Evolutionary conservation across 2,113 vertebrate species (phyloP).

Genomic region (Delphinapterus leucas): DNA sequence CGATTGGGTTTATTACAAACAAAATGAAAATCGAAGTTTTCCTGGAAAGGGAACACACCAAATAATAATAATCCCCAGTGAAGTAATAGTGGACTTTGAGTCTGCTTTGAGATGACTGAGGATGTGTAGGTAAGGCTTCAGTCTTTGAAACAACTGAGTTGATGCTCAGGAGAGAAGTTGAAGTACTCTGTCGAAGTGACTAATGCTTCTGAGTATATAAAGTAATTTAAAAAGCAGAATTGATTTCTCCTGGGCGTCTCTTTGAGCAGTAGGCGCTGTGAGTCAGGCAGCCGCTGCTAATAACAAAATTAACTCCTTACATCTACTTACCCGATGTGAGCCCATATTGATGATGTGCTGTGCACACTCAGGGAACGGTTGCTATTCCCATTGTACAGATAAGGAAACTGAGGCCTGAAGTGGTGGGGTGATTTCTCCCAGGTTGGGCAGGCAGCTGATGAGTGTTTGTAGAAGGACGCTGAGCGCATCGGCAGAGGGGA

Average conservation of each 20-base stretch:
- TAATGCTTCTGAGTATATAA: slow-evolving; percentile 18
- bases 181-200: slow-evolving; percentile 30
- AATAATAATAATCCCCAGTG: background rate
- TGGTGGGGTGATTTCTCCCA: background rate
- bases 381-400: background rate
- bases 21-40: slow-evolving; percentile 62
- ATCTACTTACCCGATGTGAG: background rate
- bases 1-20: background rate
- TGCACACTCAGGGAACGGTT: background rate
- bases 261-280: background rate
- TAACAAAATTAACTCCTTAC: background rate
- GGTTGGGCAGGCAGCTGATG: background rate
- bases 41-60: slow-evolving; percentile 26
- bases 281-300: slow-evolving; percentile 22
- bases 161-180: slow-evolving; percentile 37
- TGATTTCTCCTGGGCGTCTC: background rate
- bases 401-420: background rate
- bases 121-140: background rate
- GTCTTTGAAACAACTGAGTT: background rate
- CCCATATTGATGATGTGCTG: rapidly evolving
- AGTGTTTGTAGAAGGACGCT: background rate
- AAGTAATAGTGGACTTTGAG: background rate
- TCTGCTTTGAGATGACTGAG: background rate
- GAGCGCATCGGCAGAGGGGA: background rate
- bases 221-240: slow-evolving; percentile 42